Conservation (phyloP, 2,797 vertebrate species). For the Anguilla obscura region DNA sequence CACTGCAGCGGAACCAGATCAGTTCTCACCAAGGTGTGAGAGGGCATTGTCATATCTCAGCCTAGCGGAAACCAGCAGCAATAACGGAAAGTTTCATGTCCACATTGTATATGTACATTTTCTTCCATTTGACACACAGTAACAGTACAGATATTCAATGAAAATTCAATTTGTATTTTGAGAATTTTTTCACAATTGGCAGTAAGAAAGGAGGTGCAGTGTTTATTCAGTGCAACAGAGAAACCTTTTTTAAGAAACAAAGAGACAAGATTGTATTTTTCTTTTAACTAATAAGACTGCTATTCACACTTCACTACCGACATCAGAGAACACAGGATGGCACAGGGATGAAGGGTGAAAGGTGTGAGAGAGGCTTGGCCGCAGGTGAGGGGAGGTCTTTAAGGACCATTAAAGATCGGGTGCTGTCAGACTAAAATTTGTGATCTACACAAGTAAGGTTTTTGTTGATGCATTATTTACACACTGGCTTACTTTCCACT, state of each 20-base stretch:
- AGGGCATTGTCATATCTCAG: neutral
- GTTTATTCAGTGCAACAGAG: neutral
- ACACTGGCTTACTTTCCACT: neutral
- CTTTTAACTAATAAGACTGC: neutral
- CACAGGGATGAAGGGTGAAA: neutral
- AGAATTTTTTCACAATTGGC: neutral
- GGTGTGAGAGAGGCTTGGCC: neutral
- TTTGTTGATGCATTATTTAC: neutral
- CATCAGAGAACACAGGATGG: neutral
- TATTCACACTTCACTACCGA: neutral
- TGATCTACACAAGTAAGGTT: neutral
- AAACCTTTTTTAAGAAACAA: neutral
- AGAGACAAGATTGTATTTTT: neutral
- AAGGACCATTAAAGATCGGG: neutral
- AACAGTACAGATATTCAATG: neutral
- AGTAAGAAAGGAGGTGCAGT: neutral
- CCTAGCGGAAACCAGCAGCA: neutral
- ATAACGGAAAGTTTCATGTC: neutral
- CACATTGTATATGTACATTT: neutral
- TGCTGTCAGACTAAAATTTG: neutral
- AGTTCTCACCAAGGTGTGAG: neutral
- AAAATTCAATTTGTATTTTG: slow-evolving; percentile 36
- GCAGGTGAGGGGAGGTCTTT: neutral
- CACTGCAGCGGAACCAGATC: neutral
- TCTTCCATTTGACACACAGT: slow-evolving; percentile 12